A percentile compares a stretch with the other conserved stretches of the same genome.
Conservation (phyloP, 2,113 vertebrate genomes). For the Pongo pygmaeus region DNA sequence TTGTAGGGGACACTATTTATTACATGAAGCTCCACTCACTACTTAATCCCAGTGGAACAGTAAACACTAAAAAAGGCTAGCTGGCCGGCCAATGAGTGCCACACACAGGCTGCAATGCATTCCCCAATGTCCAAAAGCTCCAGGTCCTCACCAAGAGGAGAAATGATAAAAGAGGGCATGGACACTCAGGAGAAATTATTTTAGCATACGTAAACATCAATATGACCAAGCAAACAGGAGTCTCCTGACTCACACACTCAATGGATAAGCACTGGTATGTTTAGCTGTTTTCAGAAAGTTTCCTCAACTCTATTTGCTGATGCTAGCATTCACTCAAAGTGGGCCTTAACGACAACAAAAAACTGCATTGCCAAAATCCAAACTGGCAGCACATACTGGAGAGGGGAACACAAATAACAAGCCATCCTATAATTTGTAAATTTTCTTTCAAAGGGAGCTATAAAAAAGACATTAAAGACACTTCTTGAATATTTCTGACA, state of each 20-base stretch:
- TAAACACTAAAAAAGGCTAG: not conserved
- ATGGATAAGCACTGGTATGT: not conserved
- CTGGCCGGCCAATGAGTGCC: rapidly evolving
- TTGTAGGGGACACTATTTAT: not conserved
- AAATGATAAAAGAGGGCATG: not conserved
- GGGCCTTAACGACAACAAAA: not conserved
- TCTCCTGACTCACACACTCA: not conserved
- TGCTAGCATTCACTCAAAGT: not conserved
- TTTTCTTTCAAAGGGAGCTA: not conserved
- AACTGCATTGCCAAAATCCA: not conserved
- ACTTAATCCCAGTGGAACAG: not conserved
- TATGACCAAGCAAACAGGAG: not conserved
- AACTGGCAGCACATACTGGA: not conserved
- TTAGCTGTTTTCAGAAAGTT: not conserved
- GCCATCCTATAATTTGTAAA: not conserved
- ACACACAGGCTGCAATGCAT: not conserved
- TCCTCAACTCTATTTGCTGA: not conserved
- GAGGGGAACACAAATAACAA: not conserved
- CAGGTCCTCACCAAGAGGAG: not conserved
- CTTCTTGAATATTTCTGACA: not conserved
- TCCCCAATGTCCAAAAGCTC: not conserved
- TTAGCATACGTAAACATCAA: not conserved
- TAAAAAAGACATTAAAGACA: not conserved
- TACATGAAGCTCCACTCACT: not conserved
- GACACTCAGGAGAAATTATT: not conserved